These are phyloP conservation scores for Pantherophis alleghaniensis DNA, from an alignment of 2,797 vertebrate species.

Conservation along the genomic window DNA sequence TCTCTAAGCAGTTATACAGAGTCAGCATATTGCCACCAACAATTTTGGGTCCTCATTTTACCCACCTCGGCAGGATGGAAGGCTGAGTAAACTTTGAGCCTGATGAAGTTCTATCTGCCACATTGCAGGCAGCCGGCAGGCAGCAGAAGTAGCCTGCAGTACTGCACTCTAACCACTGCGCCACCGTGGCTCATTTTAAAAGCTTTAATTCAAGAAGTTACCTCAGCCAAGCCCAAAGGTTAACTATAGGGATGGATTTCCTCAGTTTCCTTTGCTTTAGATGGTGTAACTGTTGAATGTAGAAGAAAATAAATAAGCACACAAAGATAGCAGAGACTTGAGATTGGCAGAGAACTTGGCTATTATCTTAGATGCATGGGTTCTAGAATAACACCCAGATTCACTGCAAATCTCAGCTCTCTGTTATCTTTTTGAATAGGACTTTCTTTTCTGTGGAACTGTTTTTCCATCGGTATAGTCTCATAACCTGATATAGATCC, in stretches of 20 bases:
- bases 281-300: not conserved
- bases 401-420: not conserved
- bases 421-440: not conserved
- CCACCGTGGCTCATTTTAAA: no score
- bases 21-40: no score
- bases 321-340: not conserved
- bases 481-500: slow-evolving; percentile 10
- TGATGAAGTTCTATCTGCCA: no score
- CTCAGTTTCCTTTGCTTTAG: not conserved
- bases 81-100: no score
- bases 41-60: no score
- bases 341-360: no score
- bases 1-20: no score
- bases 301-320: not conserved
- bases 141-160: no score
- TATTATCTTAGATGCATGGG: no score
- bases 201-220: not conserved
- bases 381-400: not conserved
- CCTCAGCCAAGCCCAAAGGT: not conserved
- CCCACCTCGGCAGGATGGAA: no score
- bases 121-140: no score
- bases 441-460: not conserved
- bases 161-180: no score
- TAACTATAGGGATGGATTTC: not conserved
- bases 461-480: not conserved